Evolutionary conservation across 2,888 invertebrate genomes (phyloP), one percentile per base, ranked within the genome.

Genomic region (Plusia festucae): DNA sequence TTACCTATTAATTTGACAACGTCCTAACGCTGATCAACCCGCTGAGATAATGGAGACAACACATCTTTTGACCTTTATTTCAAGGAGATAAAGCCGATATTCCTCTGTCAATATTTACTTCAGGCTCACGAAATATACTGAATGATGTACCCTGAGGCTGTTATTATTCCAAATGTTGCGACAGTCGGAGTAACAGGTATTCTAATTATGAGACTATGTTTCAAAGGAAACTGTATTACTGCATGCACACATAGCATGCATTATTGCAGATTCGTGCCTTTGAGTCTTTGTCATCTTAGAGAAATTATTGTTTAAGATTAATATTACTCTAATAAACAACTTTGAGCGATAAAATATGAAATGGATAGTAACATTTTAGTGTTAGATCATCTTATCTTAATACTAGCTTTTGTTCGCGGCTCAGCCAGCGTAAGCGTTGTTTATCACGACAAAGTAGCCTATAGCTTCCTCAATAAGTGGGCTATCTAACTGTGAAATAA

Each of bases 111-210:
- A 51, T 56, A 44, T 73, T 68, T 40, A 53, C 59, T 61, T 32
- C 22, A n/a, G 44, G 34, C 52, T 64, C 55, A 75, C 52, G 53
- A 60, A 52, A 27, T 52, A 24, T 60, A 75, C 65, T 61, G 55
- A 46, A 59, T 70, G 64, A 34, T 63, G 16, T 54, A 60, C 49
- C 70, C 70, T 18, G 55, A 61, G 64, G 75, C 75, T 52, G n/a
- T 53, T 69, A 64, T 64, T 60, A 74, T 63, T 8, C 22, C 8
- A 15, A 44, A 69, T 51, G 44, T 56, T 53, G 53, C 58, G 52
- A 68, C 61, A 22, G 60, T 22, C 62, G n/a, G 30, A 30, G 44
- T 9, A 7, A 20, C 49, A 20, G 18, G 34, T 53, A 60, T 56
- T 60, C 56, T 51, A 53, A 68, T 68, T 49, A 60, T 13, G 53